Base-by-base conservation (phyloP, 1,140 invertebrate genomes). In the Chlorops oryzae region DNA sequence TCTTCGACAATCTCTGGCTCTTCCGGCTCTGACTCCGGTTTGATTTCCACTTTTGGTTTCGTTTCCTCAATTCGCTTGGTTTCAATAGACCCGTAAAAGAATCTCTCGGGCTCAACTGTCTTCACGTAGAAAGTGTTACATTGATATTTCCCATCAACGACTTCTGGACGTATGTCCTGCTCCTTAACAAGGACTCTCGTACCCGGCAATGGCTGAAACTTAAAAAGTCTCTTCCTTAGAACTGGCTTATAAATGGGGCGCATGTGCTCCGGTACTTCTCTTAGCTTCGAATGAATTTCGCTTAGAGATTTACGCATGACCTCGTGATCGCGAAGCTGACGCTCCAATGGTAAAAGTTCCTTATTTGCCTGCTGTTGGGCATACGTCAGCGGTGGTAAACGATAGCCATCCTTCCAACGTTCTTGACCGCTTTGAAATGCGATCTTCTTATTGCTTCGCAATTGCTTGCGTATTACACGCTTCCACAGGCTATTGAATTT, bases 401-500 rank as follows among this genome's bases (percentile, higher is more conserved):
- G 58, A 2, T 56, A 49, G 3, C 35, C 52, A 32, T 69, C 65
- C 38, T 57, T 60, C 52, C 58, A 69, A 0, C 65, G 65, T 41
- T 69, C 63, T 49, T 59, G 58, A 2, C 65, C 61, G 5, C 63
- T 65, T 5, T 57, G 51, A 13, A 69, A 69, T 17, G 65, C 65
- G 12, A 69, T 62, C 37, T 69, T 69, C 38, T 69, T 69, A 40
- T 69, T 69, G 41, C 57, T 69, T 1, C 64, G 57, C 55, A 69
- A 18, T 35, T 69, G 65, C 18, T 65, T 65, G 2, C 65, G 58
- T 0, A 23, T 23, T 1, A 63, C 20, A 0, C 58, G 54, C 42
- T 65, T 69, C 6, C 57, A 42, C 1, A 65, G 59, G 17, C 59
- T 64, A 7, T 69, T 69, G 42, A 59, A 69, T 7, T 44, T 47